These are phyloP conservation scores for Esox masquinongy DNA, from an alignment of 2,797 vertebrate species.

Conservation along the genomic window DNA sequence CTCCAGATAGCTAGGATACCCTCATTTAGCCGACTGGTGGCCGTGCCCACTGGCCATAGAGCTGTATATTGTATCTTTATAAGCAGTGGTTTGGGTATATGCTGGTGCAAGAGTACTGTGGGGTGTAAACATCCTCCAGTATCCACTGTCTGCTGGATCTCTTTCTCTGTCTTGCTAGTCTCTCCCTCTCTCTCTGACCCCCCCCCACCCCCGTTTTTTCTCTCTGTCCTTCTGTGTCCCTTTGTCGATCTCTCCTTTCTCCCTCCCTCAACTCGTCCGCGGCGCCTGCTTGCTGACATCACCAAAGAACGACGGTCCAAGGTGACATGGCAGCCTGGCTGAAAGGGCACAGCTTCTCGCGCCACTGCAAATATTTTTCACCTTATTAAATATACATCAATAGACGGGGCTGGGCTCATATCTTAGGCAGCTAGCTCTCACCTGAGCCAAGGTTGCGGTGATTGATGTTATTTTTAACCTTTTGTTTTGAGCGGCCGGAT, in stretches of 20 bases:
- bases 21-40: neutral
- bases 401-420: constrained; percentile 41
- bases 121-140: neutral
- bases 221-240: neutral
- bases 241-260: neutral
- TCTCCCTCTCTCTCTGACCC: neutral
- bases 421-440: constrained; percentile 56
- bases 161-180: neutral
- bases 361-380: constrained; percentile 66
- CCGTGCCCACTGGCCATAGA: too few species aligned
- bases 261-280: neutral
- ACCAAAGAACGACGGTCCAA: constrained; percentile 46
- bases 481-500: constrained; percentile 39
- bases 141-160: neutral
- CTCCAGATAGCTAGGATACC: neutral
- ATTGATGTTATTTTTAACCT: constrained; percentile 58
- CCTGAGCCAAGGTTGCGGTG: constrained; percentile 54
- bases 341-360: constrained; percentile 66
- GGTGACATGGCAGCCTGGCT: constrained; percentile 56
- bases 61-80: neutral
- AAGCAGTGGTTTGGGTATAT: neutral
- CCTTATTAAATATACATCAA: constrained; percentile 78
- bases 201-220: neutral
- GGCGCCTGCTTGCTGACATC: constrained; percentile 39
- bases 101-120: neutral